Evolutionary conservation across 2,113 vertebrate genomes (phyloP), one percentile per base, ranked within the genome.

Genomic region (Manacus vitellinus): DNA sequence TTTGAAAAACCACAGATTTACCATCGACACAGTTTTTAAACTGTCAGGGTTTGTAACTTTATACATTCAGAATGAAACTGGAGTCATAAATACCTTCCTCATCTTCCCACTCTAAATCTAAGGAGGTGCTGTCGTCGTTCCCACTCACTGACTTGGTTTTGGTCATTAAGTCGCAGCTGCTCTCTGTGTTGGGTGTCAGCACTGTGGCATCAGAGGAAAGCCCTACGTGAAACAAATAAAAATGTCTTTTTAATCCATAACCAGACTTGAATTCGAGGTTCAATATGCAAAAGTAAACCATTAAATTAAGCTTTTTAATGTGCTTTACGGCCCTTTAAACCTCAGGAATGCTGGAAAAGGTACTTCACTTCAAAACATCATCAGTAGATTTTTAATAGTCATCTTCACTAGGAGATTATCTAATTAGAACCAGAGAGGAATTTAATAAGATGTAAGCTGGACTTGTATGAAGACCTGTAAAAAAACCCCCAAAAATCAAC

Each of bases 61-160:
- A 1, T 7, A 63, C 65, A 35, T 35, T 78, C 35, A 71, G 55
- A 44, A 43, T 4, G 27, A 55, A 85, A 30, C 27, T 10, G 41
- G 39, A 68, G 5, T 12, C 89, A 59, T 25, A 79, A 90, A 95
- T 96, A 99, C 99, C 99, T 98, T 99, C 99, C 96, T 99, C 99
- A 96, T 99, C 99, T 89, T 99, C 99, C 99, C 99, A 99, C 95
- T 99, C 99, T 13, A 99, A 97, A 83, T 99, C 99, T 67, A 99
- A 98, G 5, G 99, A 99, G 28, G 99, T 99, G 81, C 98, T 99
- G 67, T 99, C 99, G 16, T 99, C 99, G 9, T 99, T 99, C 23
- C 98, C 98, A 91, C 98, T 98, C 10, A 98, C 99, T 41, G 99
- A 99, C 95, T 99, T 99, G 35, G 99, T 99, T 98, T 99, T 99